Evolutionary conservation across 1,140 invertebrate genomes (phyloP).

Genomic region (Frieseomelitta varia): DNA sequence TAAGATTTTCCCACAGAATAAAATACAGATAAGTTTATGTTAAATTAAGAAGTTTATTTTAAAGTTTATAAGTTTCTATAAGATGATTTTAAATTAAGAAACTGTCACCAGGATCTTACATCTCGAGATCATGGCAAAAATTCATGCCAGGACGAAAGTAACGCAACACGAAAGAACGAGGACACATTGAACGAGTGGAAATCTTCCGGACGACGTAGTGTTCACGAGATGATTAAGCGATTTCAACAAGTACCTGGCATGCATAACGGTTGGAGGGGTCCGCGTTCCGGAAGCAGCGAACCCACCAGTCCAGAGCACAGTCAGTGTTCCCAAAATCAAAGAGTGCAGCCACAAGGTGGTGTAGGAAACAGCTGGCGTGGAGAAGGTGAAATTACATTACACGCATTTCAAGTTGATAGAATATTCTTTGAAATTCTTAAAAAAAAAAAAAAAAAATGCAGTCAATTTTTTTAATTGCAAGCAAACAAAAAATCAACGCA

Average conservation of each 20-base stretch:
- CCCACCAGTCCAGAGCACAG: conserved; percentile 67
- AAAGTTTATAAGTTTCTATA: not conserved
- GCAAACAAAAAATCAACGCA: no score
- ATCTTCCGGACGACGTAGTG: conserved; percentile 68
- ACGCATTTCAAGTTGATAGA: not conserved
- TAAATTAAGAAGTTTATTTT: no score
- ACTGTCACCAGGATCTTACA: conserved; percentile 43
- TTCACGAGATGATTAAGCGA: conserved; percentile 77
- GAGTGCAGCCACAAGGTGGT: conserved; percentile 69
- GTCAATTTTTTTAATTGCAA: no score
- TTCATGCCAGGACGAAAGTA: conserved; percentile 59
- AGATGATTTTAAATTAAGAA: not conserved
- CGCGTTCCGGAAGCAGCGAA: conserved; percentile 69
- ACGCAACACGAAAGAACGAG: conserved; percentile 55
- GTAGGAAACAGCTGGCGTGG: conserved; percentile 66
- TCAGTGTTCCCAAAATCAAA: conserved; percentile 70
- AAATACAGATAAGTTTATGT: no score
- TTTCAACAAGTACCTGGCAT: conserved; percentile 76
- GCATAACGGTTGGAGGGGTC: conserved; percentile 70
- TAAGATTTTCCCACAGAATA: not conserved
- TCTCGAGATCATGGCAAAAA: conserved; percentile 63
- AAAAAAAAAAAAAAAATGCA: no score
- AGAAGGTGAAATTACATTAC: conserved; percentile 58
- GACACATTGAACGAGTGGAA: conserved; percentile 68
- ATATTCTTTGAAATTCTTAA: not conserved